phyloP scores from a whole-genome alignment of 1,140 invertebrate genomes.

The Zaprionus kolodkinae region DNA sequence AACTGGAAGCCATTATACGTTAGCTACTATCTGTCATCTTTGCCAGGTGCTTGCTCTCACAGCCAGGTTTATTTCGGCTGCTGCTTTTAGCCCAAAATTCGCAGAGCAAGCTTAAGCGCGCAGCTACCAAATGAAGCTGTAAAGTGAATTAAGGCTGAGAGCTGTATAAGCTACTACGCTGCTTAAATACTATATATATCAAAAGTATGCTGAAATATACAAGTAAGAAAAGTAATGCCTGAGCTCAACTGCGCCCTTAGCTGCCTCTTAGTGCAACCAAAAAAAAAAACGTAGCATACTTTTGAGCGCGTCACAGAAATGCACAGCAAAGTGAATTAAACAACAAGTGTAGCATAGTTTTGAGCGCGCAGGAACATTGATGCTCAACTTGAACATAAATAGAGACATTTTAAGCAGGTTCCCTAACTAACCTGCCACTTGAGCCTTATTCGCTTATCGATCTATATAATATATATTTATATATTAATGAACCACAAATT shows the following conservation, averaged over 20 bases:
- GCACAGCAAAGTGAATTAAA: neutral
- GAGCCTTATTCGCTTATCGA: neutral
- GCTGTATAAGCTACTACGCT: neutral
- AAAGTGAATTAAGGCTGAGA: neutral
- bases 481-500: slow-evolving; percentile 29
- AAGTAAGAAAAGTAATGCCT: neutral
- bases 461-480: neutral
- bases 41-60: too few relatives aligned
- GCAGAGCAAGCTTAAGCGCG: neutral
- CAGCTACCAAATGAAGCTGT: neutral
- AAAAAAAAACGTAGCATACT: neutral
- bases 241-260: neutral
- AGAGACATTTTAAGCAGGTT: neutral
- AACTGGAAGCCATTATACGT: neutral
- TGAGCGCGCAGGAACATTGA: too few relatives aligned
- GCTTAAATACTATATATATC: neutral
- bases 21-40: neutral
- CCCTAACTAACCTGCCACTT: neutral
- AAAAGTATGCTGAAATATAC: neutral
- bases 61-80: neutral
- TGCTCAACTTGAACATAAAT: too few relatives aligned
- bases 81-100: neutral
- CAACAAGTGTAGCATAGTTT: neutral
- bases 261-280: neutral
- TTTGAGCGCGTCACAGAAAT: neutral